A percentile compares a stretch with the other conserved stretches of the same genome.
phyloP scores from a whole-genome alignment of 1,140 invertebrate genomes.

The Archegozetes longisetosus region DNA sequence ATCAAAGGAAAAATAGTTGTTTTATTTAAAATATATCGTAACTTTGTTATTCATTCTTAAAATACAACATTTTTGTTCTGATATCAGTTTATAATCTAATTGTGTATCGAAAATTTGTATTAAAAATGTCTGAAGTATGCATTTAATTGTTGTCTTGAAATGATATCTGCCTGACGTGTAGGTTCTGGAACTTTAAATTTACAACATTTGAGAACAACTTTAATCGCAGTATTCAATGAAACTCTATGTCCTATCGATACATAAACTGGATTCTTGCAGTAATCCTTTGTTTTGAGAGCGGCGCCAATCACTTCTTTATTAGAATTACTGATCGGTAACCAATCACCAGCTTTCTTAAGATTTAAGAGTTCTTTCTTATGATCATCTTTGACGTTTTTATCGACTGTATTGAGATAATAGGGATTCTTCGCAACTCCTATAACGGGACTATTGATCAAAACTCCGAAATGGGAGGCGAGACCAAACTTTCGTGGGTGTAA shows the following conservation, averaged over 20 bases:
- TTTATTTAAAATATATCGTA: too few species aligned
- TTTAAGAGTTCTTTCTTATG: background rate
- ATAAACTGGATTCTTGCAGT: constrained; percentile 31
- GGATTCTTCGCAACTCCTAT: constrained; percentile 32
- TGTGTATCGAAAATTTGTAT: too few species aligned
- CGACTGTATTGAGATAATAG: constrained; percentile 13
- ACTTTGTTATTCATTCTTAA: too few species aligned
- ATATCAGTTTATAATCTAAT: too few species aligned
- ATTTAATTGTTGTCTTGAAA: constrained; percentile 17
- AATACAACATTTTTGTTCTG: too few species aligned
- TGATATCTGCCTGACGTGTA: constrained; percentile 27
- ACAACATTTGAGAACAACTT: constrained; percentile 28
- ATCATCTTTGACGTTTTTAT: background rate
- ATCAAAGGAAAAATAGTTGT: too few species aligned
- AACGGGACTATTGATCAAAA: constrained; percentile 26
- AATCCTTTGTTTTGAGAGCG: constrained; percentile 22
- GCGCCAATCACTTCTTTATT: background rate
- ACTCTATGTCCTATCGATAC: constrained; percentile 34
- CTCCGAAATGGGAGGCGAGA: constrained; percentile 30
- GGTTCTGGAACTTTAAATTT: constrained; percentile 34
- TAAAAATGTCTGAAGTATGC: too few species aligned
- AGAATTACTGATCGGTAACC: background rate
- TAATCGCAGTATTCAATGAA: constrained; percentile 28
- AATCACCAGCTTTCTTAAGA: constrained; percentile 1
- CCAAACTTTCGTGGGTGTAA: constrained; percentile 31